Percentiles rank a stretch among this genome's conserved stretches.
phyloP scores from a whole-genome alignment of 1,140 invertebrate genomes.

The Linepithema humile region DNA sequence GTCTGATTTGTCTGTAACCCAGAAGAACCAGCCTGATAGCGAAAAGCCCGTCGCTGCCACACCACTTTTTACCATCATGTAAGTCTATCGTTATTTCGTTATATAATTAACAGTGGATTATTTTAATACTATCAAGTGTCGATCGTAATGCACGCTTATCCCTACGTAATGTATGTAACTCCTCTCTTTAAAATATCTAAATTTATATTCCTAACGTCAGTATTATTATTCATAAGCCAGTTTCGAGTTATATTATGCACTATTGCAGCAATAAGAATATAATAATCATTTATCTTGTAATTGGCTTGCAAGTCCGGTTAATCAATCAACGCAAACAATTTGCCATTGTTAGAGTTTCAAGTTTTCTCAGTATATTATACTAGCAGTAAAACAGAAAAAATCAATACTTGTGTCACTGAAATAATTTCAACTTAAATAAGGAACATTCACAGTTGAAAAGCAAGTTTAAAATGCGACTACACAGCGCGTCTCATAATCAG shows the following conservation, averaged over 20 bases:
- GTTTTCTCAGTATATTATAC: neutral
- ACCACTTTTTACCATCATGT: conserved; percentile 82
- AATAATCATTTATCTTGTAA: neutral
- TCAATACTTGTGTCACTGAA: too few relatives aligned
- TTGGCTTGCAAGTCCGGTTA: neutral
- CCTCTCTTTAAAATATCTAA: too few relatives aligned
- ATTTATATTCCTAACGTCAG: too few relatives aligned
- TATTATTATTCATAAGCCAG: too few relatives aligned
- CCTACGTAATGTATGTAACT: neutral
- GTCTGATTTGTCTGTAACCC: conserved; percentile 75
- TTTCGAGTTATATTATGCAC: neutral
- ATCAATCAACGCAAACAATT: conserved; percentile 14
- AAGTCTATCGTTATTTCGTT: conserved; percentile 62
- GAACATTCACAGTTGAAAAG: too few relatives aligned
- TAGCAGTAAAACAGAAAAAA: too few relatives aligned
- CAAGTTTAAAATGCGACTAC: neutral
- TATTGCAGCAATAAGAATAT: neutral
- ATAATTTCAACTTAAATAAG: too few relatives aligned
- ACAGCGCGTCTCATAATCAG: neutral
- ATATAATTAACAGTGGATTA: neutral
- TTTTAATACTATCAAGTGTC: neutral
- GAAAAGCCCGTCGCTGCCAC: conserved; percentile 76
- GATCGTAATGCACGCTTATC: neutral
- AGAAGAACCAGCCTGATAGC: conserved; percentile 59
- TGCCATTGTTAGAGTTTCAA: neutral